Evolutionary conservation across 2,113 vertebrate genomes (phyloP).

Genomic region (Phyllopteryx taeniolatus): DNA sequence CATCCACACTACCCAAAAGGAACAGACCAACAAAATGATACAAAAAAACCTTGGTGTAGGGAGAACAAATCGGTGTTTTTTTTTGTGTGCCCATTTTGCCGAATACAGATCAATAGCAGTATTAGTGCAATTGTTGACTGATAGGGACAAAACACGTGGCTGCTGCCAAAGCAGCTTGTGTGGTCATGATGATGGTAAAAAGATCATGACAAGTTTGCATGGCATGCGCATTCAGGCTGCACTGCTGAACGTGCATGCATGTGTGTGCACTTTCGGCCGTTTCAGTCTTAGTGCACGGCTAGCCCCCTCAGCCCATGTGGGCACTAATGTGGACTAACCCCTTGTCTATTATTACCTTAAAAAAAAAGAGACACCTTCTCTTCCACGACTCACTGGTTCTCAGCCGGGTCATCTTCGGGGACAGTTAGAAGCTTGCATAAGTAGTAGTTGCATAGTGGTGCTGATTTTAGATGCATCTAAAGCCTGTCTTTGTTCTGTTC

Average conservation of each 20-base stretch:
- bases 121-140: background rate
- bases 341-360: background rate
- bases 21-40: too few species aligned
- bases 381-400: background rate
- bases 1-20: too few species aligned
- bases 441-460: slow-evolving; percentile 16
- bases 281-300: slow-evolving; percentile 44
- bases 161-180: slow-evolving; percentile 41
- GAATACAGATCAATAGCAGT: too few species aligned
- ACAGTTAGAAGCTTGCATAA: slow-evolving; percentile 38
- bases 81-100: too few species aligned
- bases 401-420: slow-evolving; percentile 1
- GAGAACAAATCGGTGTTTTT: too few species aligned
- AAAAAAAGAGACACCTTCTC: background rate
- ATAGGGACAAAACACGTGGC: slow-evolving; percentile 12
- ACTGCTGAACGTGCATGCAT: slow-evolving; percentile 26
- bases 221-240: slow-evolving; percentile 46
- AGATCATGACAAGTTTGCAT: slow-evolving; percentile 37
- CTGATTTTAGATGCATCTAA: slow-evolving; percentile 58
- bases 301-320: slow-evolving; percentile 11
- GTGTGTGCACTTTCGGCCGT: slow-evolving; percentile 30
- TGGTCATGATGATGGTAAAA: background rate
- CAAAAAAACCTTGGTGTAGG: too few species aligned
- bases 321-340: slow-evolving; percentile 16
- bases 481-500: slow-evolving; percentile 74